These are phyloP conservation scores for Arctia plantaginis DNA, from an alignment of 2,888 invertebrate genomes.

Conservation along the genomic window DNA sequence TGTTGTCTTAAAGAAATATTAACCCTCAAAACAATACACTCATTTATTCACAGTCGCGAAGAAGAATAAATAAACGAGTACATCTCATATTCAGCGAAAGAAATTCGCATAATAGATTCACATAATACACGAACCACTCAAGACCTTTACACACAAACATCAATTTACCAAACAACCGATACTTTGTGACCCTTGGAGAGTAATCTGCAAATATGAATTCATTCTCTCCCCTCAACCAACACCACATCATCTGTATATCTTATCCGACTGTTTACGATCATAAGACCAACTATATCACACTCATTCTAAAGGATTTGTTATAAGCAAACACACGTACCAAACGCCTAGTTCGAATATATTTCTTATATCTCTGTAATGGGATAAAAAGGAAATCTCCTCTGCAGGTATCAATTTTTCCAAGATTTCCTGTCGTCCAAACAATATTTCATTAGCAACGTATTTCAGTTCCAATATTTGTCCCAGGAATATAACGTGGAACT, in stretches of 20 bases:
- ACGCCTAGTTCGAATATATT: neutral
- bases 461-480: conserved; percentile 50
- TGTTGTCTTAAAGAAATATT: too few relatives aligned
- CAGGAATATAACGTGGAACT: conserved; percentile 11
- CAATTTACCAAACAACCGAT: neutral
- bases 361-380: neutral
- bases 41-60: neutral
- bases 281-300: conserved; percentile 11
- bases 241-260: conserved; percentile 9
- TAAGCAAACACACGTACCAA: conserved; percentile 12
- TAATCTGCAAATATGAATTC: neutral
- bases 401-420: conserved; percentile 36
- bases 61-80: neutral
- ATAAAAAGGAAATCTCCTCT: conserved; percentile 1
- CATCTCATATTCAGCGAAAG: neutral
- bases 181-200: neutral
- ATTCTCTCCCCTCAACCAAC: neutral
- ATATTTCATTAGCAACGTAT: conserved; percentile 55
- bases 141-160: neutral
- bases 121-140: neutral
- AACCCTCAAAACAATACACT: too few relatives aligned
- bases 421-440: conserved; percentile 46
- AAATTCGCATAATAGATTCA: neutral
- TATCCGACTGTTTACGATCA: conserved; percentile 15
- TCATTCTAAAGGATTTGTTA: neutral